Conservation (phyloP, 2,113 vertebrate species). For the Hippocampus guttulatus region DNA sequence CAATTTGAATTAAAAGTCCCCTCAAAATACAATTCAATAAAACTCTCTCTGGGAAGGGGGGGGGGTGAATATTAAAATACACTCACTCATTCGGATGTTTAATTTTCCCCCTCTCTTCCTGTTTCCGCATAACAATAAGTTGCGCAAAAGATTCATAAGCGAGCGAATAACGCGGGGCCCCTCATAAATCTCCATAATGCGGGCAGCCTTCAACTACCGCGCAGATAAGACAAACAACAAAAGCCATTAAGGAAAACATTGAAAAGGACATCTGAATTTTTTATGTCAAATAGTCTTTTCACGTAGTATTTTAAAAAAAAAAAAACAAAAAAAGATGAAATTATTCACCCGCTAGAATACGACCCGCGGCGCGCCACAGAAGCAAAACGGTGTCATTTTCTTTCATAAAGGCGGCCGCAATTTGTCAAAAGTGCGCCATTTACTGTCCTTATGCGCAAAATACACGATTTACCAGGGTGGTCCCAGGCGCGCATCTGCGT, state of each 20-base stretch:
- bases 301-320: neutral
- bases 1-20: constrained; percentile 39
- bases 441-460: neutral
- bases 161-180: constrained; percentile 25
- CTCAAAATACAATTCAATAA: neutral
- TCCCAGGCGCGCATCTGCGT: too few relatives aligned
- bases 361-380: neutral
- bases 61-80: constrained; percentile 36
- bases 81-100: constrained; percentile 38
- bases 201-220: neutral
- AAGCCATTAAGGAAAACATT: neutral
- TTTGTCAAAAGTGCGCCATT: neutral
- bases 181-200: constrained; percentile 40
- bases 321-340: too few relatives aligned
- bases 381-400: neutral
- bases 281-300: neutral
- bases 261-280: neutral
- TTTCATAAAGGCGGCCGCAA: neutral
- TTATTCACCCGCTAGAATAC: neutral
- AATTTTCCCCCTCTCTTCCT: neutral
- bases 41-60: neutral
- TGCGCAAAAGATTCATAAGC: constrained; percentile 24
- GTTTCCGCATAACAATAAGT: constrained; percentile 11
- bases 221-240: neutral
- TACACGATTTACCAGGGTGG: neutral